Conservation (phyloP, 2,888 invertebrate genomes). For the Pterobdella sp. region DNA sequence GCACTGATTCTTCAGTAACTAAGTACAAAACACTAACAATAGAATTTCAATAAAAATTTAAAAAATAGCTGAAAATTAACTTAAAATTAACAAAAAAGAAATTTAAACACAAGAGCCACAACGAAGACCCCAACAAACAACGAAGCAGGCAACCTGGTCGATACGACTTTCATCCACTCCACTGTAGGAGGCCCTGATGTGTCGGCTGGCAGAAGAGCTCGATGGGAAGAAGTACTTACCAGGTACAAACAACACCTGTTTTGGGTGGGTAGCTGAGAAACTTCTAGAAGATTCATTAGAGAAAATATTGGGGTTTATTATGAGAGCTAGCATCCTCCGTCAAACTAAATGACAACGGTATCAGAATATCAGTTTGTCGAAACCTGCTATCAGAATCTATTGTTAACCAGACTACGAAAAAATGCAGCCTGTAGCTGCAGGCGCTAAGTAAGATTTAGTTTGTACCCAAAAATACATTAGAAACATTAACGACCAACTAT, state of each 20-base stretch:
- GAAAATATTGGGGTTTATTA: too few species aligned
- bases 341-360: neutral
- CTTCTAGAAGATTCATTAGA: neutral
- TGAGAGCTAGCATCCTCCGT: too few species aligned
- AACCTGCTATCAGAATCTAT: too few species aligned
- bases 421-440: too few species aligned
- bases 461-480: neutral
- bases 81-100: conserved; percentile 15
- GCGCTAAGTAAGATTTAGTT: too few species aligned
- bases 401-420: too few species aligned
- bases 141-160: too few species aligned
- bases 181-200: conserved; percentile 66
- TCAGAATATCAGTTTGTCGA: neutral
- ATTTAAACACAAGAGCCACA: neutral
- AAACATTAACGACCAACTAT: neutral
- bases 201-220: conserved; percentile 59
- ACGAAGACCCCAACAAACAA: neutral
- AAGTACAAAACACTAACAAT: too few species aligned
- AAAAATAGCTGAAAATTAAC: neutral
- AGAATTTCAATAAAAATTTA: neutral
- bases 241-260: conserved; percentile 51
- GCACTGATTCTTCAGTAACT: too few species aligned
- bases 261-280: neutral
- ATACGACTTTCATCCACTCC: conserved; percentile 62
- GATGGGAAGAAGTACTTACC: conserved; percentile 68